Evolutionary conservation across 37 sponge, comb jelly and placozoan genomes (phyloP), one percentile per base, ranked within the genome.

Genomic region (Trichoplax adhaerens): DNA sequence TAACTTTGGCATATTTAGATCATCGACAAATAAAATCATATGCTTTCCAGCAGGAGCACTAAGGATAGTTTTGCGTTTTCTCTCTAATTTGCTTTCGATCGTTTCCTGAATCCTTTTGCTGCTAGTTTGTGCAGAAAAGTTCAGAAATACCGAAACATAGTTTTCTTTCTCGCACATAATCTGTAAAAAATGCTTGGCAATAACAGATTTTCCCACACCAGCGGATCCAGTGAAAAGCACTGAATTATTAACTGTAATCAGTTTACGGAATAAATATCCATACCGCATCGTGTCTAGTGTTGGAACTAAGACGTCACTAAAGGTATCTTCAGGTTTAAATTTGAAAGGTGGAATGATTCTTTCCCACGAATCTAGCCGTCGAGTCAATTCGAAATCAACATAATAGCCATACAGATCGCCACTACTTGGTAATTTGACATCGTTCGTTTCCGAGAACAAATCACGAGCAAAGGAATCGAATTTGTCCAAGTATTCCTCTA

Each of bases 121-220:
- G 81, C 74, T 91, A 50, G 98, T 96, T 64, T 96, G 98, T 52
- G 98, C 98, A 52, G 98, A 96, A 81, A 96, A 96, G 87, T 96
- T 96, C 67, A 96, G 77, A 10, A 78, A 67, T 1, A 88, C 84
- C 52, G 80, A 82, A 46, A 96, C 78, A 50, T 81, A 77, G n/a
- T 73, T 58, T 3, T 82, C 81, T 62, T 77, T 75, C 53, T 85
- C 80, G 48, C 81, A 81, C 57, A 96, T 65, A 46, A 78, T 63
- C 64, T 85, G 81, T 74, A 96, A 72, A 62, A 72, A 58, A 55
- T 84, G 85, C 65, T 88, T 91, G 50, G 93, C 84, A 55, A 96
- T 92, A 58, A 96, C 98, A 72, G 93, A 94, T 90, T 96, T 96
- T 60, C 98, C 98, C 7, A 96, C 98, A 52, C 98, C 98, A 67